Conservation (phyloP, 2,797 vertebrate species). For the Macropodus opercularis region DNA sequence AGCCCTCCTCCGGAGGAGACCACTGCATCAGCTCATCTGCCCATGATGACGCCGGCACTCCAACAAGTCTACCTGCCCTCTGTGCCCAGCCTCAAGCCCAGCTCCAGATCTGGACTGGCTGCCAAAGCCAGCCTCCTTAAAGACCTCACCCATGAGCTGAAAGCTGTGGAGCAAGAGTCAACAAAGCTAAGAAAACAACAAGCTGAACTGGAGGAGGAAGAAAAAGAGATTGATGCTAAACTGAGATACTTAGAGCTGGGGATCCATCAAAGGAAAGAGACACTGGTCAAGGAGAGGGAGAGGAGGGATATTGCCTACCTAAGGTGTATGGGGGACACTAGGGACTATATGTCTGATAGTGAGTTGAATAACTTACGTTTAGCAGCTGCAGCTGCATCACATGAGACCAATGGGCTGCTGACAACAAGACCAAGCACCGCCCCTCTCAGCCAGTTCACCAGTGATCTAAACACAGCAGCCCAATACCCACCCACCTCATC, state of each 20-base stretch:
- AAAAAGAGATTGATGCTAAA: conserved; percentile 99
- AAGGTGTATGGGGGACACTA: conserved; percentile 89
- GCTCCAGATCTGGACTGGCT: conserved; percentile 84
- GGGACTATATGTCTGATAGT: conserved; percentile 97
- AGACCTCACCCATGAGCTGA: conserved; percentile 95
- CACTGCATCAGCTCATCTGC: conserved; percentile 81
- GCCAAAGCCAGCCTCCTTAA: conserved; percentile 96
- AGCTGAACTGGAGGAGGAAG: conserved; percentile 97
- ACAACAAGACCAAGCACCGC: conserved; percentile 82
- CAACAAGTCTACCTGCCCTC: conserved; percentile 91
- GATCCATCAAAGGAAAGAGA: conserved; percentile 96
- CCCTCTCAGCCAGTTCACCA: conserved; percentile 86
- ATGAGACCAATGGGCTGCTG: conserved; percentile 82
- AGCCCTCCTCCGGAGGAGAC: conserved; percentile 98
- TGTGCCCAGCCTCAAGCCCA: conserved; percentile 81
- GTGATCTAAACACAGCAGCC: conserved; percentile 83
- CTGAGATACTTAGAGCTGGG: conserved; percentile 96
- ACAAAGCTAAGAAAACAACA: conserved; percentile 98
- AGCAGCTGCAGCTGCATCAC: conserved; percentile 83
- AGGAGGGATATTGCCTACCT: conserved; percentile 91
- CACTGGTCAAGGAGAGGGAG: conserved; percentile 92
- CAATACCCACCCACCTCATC: conserved; percentile 85
- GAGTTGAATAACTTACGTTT: conserved; percentile 94
- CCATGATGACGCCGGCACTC: conserved; percentile 87
- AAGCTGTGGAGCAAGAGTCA: conserved; percentile 97